Base-by-base conservation (phyloP, 2,797 vertebrate species). In the Eospalax fontanierii region DNA sequence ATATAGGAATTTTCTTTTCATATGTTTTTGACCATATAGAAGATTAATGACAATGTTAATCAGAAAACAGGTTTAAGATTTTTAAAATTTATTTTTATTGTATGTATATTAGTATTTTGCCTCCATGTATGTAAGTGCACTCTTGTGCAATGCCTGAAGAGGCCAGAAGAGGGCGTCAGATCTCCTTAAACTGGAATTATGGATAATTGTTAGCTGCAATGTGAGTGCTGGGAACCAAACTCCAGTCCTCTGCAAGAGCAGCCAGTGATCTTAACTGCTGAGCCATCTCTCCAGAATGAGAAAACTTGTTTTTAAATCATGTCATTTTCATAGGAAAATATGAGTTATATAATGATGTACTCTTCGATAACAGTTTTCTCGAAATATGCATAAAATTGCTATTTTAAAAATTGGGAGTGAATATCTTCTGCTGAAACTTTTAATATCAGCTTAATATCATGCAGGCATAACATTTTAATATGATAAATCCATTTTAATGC, bases 1-100 rank as follows among this genome's bases (percentile, higher is more conserved):
- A 84, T 71, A 61, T 35, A 33, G 21, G 43, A 24, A 21, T 88
- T 91, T 89, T 91, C 68, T 75, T 92, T 90, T 90, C 54, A 18
- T 89, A 24, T 21, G 73, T 65, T 80, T 76, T 82, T 85, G 71
- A 24, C 4, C 28, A 73, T 26, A 11, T 57, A 70, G 61, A 84
- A 16, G 26, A 79, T 89, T 57, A 43, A 89, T 82, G 15, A 4
- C 21, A 22, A 38, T 79, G 92, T 92, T 59, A 78, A 46, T 71
- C 26, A 26, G 59, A 87, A 75, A 65, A 33, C 30, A 24, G 70
- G 30, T 14, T 63, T 63, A 21, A 21, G n/a, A 63, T 6, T 24
- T 26, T 21, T 63, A 63, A 21, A 21, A 21, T 24, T 63, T 26
- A 21, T 63, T 63, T 63, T 59, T 59, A 59, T 59, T 59, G 8